phyloP scores from a whole-genome alignment of 2,797 vertebrate genomes.

The Anabas testudineus region DNA sequence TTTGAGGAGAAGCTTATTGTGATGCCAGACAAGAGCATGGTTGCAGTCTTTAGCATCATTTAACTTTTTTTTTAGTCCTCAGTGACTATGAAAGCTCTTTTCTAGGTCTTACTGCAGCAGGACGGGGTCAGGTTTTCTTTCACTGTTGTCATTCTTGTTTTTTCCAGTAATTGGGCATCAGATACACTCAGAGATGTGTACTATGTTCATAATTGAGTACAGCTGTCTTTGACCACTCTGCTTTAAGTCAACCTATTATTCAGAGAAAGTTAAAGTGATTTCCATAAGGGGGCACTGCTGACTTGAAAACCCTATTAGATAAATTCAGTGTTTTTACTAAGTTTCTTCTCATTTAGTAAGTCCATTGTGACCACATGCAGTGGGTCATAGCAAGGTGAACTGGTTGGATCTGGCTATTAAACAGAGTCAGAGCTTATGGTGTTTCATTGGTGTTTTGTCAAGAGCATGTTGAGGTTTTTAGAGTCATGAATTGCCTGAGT shows the following conservation, averaged over 20 bases:
- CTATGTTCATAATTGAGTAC: background rate
- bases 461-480: background rate
- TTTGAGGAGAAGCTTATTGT: background rate
- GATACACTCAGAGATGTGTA: background rate
- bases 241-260: slow-evolving; percentile 15
- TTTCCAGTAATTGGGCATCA: background rate
- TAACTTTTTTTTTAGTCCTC: background rate
- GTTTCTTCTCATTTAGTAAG: background rate
- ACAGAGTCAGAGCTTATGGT: background rate
- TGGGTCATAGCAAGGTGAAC: background rate
- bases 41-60: slow-evolving; percentile 9
- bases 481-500: slow-evolving; percentile 3
- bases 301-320: slow-evolving; percentile 55
- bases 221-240: background rate
- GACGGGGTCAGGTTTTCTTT: background rate
- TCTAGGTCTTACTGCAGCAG: background rate
- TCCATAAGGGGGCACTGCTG: slow-evolving; percentile 79
- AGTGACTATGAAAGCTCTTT: background rate
- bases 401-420: background rate
- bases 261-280: slow-evolving; percentile 43
- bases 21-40: slow-evolving; percentile 2
- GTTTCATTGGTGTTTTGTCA: slow-evolving; percentile 1
- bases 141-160: background rate
- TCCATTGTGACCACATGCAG: background rate
- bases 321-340: slow-evolving; percentile 7